A percentile compares a stretch with the other conserved stretches of the same genome.
Conservation (phyloP, 2,888 invertebrate species). For the Loripinus fragilis region DNA sequence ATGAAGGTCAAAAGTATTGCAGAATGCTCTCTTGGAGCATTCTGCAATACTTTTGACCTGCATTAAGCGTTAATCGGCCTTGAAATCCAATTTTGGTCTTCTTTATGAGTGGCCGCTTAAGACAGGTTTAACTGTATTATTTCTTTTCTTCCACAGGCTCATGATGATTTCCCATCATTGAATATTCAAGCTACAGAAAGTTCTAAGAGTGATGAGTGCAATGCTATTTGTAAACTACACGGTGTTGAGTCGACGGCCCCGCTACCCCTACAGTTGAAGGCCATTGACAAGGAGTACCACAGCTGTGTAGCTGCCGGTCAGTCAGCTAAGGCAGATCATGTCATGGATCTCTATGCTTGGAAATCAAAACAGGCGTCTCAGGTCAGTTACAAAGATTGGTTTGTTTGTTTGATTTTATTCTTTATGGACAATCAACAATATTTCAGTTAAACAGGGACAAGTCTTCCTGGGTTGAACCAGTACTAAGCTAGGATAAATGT, state of each 20-base stretch:
- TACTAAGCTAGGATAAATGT: too few species aligned
- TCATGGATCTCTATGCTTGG: slow-evolving; percentile 80
- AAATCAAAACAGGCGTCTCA: slow-evolving; percentile 82
- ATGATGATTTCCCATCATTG: slow-evolving; percentile 69
- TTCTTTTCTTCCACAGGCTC: slow-evolving; percentile 45
- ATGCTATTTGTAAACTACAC: slow-evolving; percentile 81
- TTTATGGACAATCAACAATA: too few species aligned
- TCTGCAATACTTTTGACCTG: too few species aligned
- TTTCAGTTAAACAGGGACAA: too few species aligned
- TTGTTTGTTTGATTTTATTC: too few species aligned
- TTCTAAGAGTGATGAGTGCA: slow-evolving; percentile 82
- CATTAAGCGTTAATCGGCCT: too few species aligned
- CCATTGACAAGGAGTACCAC: slow-evolving; percentile 82
- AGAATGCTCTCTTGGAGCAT: too few species aligned
- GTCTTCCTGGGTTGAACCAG: too few species aligned
- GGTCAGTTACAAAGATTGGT: slow-evolving; percentile 70
- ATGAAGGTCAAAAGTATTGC: too few species aligned
- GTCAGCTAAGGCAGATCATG: slow-evolving; percentile 81
- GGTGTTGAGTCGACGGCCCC: slow-evolving; percentile 78
- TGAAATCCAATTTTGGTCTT: too few species aligned
- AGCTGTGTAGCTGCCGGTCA: slow-evolving; percentile 77
- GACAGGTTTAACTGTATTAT: too few species aligned
- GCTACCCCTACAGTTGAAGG: slow-evolving; percentile 81
- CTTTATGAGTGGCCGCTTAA: too few species aligned
- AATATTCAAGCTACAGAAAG: slow-evolving; percentile 81